Percentiles rank a stretch among this genome's conserved stretches.
These are phyloP conservation scores for Hippasteria phrygiana DNA, from an alignment of 53 echinoderm and acorn worm genomes.

Conservation along the genomic window DNA sequence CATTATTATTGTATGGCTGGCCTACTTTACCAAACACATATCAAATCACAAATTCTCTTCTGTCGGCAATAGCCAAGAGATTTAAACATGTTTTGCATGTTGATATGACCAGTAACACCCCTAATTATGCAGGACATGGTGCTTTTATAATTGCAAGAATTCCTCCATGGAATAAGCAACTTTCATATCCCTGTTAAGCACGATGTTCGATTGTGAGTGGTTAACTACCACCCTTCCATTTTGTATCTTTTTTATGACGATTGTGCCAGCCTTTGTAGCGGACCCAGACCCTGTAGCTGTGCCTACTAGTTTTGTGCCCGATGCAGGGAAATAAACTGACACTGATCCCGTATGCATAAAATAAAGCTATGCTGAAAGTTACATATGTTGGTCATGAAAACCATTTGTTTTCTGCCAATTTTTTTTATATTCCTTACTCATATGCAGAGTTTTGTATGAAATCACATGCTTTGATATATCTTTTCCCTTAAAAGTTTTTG, in stretches of 20 bases:
- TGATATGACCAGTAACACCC: neutral
- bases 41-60: neutral
- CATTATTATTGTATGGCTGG: too few relatives aligned
- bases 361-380: conserved; percentile 36
- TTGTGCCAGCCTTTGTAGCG: neutral
- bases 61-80: neutral
- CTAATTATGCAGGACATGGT: neutral
- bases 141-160: neutral
- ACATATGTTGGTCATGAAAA: conserved; percentile 14
- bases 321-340: neutral
- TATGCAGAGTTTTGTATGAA: conserved; percentile 39
- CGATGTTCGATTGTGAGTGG: neutral
- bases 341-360: conserved; percentile 17
- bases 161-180: neutral
- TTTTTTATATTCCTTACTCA: neutral
- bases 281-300: neutral
- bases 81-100: neutral
- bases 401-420: conserved; percentile 13
- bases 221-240: conserved; percentile 19
- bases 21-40: too few relatives aligned
- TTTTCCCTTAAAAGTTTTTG: neutral
- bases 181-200: neutral
- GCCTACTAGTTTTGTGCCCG: neutral
- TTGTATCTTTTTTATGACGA: neutral
- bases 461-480: conserved; percentile 3